Evolutionary conservation across 2,888 invertebrate species (phyloP), one percentile per base, ranked within the genome.

Genomic region (Dasypogon diadema): DNA sequence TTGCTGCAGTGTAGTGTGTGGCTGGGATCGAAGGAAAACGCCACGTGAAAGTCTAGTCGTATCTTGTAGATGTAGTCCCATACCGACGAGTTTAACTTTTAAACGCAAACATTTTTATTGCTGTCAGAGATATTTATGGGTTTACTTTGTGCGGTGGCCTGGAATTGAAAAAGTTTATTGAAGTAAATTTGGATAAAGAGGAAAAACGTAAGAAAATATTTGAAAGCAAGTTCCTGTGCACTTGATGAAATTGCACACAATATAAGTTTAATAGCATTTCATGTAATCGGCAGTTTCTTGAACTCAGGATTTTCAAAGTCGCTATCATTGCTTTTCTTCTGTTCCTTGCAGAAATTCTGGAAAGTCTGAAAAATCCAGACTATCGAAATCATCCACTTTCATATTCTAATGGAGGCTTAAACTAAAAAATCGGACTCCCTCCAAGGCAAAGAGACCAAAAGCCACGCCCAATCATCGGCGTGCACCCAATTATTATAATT

Each of bases 111-210:
- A 65, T 65, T 65, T 60, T 65, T 65, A 65, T 65, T 65, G 65
- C 65, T 46, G 24, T 24, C 14, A 24, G 63, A 42, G 65, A 65
- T 65, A 65, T 65, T 65, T 65, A 65, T 65, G 65, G 65, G 65
- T 65, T 65, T 65, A 65, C 65, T 65, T 65, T 65, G 65, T 65
- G 65, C 65, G 65, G 65, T 65, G 65, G 65, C 65, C 26, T 65
- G 65, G 65, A 65, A 65, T 65, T 65, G 65, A 65, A 65, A 65
- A 65, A 65, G 65, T 65, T 65, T 65, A 65, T 65, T 65, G 65
- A 22, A 65, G 65, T 65, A 65, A 65, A 65, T 65, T 65, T 65
- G 65, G 65, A 14, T 48, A 65, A 65, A 65, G 46, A 46, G 65
- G 26, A 24, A 21, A 30, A 65, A 37, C 4, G 21, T 30, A 37